Conservation (phyloP, 2,113 vertebrate species). For the Trochalopteron elliotii region DNA sequence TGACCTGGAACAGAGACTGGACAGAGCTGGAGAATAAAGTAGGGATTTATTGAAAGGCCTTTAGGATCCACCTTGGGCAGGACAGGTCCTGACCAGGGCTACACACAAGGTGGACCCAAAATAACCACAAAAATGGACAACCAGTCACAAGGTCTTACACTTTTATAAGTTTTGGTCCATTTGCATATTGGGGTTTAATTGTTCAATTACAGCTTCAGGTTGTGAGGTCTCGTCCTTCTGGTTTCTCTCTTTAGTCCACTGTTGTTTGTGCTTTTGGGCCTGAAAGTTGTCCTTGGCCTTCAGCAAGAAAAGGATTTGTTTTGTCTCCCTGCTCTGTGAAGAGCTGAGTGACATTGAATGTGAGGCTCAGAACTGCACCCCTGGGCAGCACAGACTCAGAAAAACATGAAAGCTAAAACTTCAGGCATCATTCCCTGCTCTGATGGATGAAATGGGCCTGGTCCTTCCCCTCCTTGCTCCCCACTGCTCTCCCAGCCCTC, state of each 20-base stretch:
- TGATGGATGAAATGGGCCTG: background rate
- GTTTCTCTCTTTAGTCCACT: background rate
- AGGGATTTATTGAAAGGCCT: background rate
- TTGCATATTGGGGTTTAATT: background rate
- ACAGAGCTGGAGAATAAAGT: background rate
- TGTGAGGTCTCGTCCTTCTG: background rate
- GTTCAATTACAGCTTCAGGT: background rate
- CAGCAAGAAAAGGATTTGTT: background rate
- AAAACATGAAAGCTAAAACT: background rate
- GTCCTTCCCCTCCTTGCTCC: background rate
- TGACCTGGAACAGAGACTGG: background rate
- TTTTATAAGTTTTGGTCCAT: background rate
- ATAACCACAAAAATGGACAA: background rate
- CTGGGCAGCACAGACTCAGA: background rate
- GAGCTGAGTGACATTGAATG: background rate
- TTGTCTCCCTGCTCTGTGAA: background rate
- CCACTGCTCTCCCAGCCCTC: background rate
- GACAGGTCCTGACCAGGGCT: background rate
- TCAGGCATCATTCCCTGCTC: background rate
- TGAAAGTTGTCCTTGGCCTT: background rate
- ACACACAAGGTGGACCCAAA: background rate
- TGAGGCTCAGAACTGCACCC: background rate
- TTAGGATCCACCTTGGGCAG: background rate
- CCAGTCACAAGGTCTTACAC: accelerated
- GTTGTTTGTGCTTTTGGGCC: background rate